Conservation (phyloP, 2,797 vertebrate genomes). For the Hypotaenidia philippensis region DNA sequence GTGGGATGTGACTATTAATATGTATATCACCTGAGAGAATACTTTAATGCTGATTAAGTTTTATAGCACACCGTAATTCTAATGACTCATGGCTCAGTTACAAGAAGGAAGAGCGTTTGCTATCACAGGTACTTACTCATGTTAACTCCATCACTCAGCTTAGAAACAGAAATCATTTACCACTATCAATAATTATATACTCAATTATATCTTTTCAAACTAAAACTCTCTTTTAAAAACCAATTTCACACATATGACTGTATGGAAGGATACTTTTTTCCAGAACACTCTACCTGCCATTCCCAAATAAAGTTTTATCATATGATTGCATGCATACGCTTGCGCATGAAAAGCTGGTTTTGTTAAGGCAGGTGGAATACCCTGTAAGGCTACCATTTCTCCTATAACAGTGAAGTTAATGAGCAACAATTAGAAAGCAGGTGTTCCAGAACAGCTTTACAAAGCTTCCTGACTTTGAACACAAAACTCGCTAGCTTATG, state of each 20-base stretch:
- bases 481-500: neutral
- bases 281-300: neutral
- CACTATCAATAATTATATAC: neutral
- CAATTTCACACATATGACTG: neutral
- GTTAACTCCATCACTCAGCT: neutral
- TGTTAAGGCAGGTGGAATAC: neutral
- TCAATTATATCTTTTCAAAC: neutral
- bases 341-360: neutral
- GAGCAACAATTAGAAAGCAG: constrained; percentile 1
- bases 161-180: neutral
- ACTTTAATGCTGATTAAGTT: constrained; percentile 52
- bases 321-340: neutral
- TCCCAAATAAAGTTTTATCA: neutral
- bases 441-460: neutral
- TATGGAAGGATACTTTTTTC: neutral
- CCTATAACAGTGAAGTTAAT: neutral
- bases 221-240: neutral
- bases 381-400: neutral
- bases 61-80: constrained; percentile 39
- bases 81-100: constrained; percentile 48
- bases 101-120: constrained; percentile 12
- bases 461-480: neutral
- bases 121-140: neutral
- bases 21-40: constrained; percentile 47
- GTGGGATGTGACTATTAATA: constrained; percentile 45